Evolutionary conservation across 2,797 vertebrate species (phyloP), one percentile per base, ranked within the genome.

Genomic region (Gadopsis bispinosus): DNA sequence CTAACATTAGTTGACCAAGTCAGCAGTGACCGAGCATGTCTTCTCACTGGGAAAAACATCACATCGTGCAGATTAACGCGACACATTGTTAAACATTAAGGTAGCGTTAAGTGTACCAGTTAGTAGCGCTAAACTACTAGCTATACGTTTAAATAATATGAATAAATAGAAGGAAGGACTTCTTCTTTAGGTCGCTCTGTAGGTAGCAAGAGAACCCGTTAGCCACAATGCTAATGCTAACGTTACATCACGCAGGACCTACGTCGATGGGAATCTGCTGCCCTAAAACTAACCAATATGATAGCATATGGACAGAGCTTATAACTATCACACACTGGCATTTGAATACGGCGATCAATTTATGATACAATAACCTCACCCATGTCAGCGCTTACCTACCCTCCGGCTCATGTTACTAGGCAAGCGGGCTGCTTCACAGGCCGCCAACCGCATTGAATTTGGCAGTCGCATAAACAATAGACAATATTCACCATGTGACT

Each of bases 401-500:
- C 55, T 4, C 16, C 31, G 63, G 58, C 45, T 86, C 53, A 47
- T 43, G 68, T 47, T 69, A 75, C 7, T 58, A 87, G 82, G 86
- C 83, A 64, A 92, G 50, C 64, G 64, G 75, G 87, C 81, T 80
- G 91, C 89, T 92, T 87, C 78, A 50, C 84, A 90, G 94, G 94
- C 93, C 94, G 83, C 81, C 56, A 47, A 69, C 82, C 69, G 72
- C 79, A 83, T 64, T 80, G 63, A 59, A 55, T 79, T 43, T 35
- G 29, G 35, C 54, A 73, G 85, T 51, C 79, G 65, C 82, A 79
- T 88, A 93, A 94, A 94, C 94, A 95, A 92, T 66, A 61, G 69
- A 29, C 33, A 47, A 43, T 43, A 37, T 20, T 5, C 12, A 3
- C 10, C 10, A 11, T 8, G 50, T n/a, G 31, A 53, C 14, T 7